A percentile compares a stretch with the other conserved stretches of the same genome.
Evolutionary conservation across 2,113 vertebrate species (phyloP).

Genomic region (Chinchilla lanigera): DNA sequence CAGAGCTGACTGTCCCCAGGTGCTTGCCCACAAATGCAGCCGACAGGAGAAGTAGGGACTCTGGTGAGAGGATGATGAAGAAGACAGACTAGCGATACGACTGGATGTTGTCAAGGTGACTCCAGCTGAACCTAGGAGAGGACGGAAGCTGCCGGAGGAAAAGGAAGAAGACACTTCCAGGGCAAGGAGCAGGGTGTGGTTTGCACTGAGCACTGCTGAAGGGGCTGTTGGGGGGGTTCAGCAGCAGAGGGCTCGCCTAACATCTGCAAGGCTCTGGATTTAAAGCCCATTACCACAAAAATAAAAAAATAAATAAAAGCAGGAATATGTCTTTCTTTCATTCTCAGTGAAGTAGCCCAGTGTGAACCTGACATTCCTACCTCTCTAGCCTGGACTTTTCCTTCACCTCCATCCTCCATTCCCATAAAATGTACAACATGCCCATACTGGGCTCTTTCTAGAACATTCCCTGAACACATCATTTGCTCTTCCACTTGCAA

Average conservation of each 20-base stretch:
- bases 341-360: neutral
- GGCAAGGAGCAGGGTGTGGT: too few relatives aligned
- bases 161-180: neutral
- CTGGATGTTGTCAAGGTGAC: neutral
- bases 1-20: neutral
- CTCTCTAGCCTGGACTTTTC: neutral
- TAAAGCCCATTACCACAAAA: neutral
- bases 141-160: neutral
- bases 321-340: neutral
- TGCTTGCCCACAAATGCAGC: neutral
- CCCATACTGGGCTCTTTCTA: accelerated
- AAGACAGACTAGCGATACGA: accelerated
- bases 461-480: neutral
- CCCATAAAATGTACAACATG: accelerated
- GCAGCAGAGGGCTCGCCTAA: neutral
- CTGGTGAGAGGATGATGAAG: neutral
- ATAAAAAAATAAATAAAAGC: neutral
- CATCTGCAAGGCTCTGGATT: neutral
- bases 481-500: accelerated
- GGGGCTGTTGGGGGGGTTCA: neutral
- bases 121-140: neutral
- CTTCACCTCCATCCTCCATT: neutral
- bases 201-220: neutral
- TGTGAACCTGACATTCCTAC: neutral
- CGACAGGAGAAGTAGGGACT: accelerated